Evolutionary conservation across 2,797 vertebrate genomes (phyloP), one percentile per base, ranked within the genome.

Genomic region (Karalla daura): DNA sequence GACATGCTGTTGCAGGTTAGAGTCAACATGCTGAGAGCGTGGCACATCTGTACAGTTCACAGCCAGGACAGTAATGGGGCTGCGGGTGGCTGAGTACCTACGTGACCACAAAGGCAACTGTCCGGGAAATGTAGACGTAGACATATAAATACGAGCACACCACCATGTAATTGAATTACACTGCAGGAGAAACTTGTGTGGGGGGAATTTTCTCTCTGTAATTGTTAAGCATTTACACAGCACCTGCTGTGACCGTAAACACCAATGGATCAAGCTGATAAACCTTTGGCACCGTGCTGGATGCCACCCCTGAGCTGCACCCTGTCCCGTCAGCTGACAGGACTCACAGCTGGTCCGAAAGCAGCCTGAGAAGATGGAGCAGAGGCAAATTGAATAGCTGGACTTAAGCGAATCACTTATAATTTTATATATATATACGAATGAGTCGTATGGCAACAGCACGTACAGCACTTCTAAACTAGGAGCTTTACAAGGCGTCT

Each of bases 41-140:
- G 39, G 55, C 41, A 50, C 13, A 25, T 62, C 59, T 5, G 13
- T 35, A 61, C 65, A 47, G 65, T 78, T 82, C 63, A 74, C 62
- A 68, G 70, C 24, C 52, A 52, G 77, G 65, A 53, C 76, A 76
- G 64, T 55, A 55, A 55, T 30, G 49, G 63, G 72, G 63, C 52
- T 43, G 69, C 45, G 30, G 55, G 55, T 66, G 47, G 66, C 75
- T 70, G 74, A 81, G 75, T 27, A 63, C 66, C 9, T 27, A 63
- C 66, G 7, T 84, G 47, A 80, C 47, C 30, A 47, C 25, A 30
- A 5, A 36, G 46, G 7, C 4, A 10, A 51, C 28, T 39, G 43
- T 59, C 13, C 37, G 55, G 60, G 30, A 62, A 71, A 24, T 28
- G 9, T 50, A 65, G 35, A 59, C 33, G 23, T 36, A n/a, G n/a